phyloP scores from a whole-genome alignment of 2,797 vertebrate genomes.

The Myotis planiceps region DNA sequence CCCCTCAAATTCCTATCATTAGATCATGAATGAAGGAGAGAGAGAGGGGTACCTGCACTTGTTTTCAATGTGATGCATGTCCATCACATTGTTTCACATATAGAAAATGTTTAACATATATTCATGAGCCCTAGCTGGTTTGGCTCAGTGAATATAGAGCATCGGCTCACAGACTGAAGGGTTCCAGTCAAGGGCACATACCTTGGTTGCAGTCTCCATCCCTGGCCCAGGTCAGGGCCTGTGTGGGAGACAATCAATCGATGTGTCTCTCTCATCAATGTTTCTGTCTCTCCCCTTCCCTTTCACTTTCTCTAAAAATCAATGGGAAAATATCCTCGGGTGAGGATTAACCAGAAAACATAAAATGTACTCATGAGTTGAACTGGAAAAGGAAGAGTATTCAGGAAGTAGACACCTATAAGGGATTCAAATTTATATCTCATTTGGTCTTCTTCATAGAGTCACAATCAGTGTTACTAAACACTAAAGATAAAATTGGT shows the following conservation, averaged over 20 bases:
- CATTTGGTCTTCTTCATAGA: neutral
- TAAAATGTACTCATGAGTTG: neutral
- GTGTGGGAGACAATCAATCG: too few relatives aligned
- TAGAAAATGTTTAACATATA: conserved; percentile 11
- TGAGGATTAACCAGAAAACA: too few relatives aligned
- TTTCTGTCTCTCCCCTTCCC: too few relatives aligned
- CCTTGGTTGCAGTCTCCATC: too few relatives aligned
- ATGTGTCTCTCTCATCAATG: too few relatives aligned
- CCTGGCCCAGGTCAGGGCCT: too few relatives aligned
- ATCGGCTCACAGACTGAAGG: too few relatives aligned
- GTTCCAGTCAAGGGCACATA: too few relatives aligned
- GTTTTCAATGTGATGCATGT: neutral
- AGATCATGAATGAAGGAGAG: neutral
- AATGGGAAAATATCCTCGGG: too few relatives aligned
- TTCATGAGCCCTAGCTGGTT: neutral
- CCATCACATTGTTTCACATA: neutral
- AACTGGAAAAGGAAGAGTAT: neutral
- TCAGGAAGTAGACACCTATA: neutral
- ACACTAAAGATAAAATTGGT: conserved; percentile 48
- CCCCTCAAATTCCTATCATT: neutral
- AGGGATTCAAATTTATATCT: neutral
- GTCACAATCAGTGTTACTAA: neutral
- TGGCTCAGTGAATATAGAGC: too few relatives aligned
- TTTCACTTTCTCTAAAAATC: too few relatives aligned
- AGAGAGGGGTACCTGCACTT: neutral